Evolutionary conservation across 1,140 invertebrate species (phyloP), one percentile per base, ranked within the genome.

Genomic region (Ceratina calcarata): DNA sequence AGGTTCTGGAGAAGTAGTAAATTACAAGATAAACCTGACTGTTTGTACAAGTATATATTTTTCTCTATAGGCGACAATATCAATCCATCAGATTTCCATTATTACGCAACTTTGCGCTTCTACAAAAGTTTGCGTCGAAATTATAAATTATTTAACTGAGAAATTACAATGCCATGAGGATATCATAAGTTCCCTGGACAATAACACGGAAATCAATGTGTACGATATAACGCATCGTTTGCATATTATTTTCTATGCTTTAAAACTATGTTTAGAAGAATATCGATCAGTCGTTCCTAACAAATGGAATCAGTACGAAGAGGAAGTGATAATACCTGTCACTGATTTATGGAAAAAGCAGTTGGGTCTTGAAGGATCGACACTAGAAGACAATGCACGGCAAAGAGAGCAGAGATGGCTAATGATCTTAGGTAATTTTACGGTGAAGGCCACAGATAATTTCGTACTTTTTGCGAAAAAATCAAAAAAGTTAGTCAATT

Each of bases 261-360:
- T 86, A 60, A 76, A 55, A 15, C 24, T 81, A 3, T 49, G 57
- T 72, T 18, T 86, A 10, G 51, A 27, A 24, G 83, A 78, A 64
- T 86, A 82, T 65, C 65, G 70, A 22, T 45, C 16, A 15, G 20
- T 76, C 0, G 57, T 81, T 2, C n/a, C n/a, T 13, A 49, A 45
- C 0, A 18, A 71, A n/a, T 12, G 15, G 58, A 32, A 51, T 12
- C 4, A 58, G 66, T 37, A 53, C 32, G 15, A 3, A 8, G 57
- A 75, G 12, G 72, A 70, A 57, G 6, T 18, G 3, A 76, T 76
- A 65, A 16, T 55, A 51, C n/a, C 64, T 0, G 66, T 86, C 0
- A 7, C 22, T 3, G 74, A 83, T 75, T 71, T 81, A 45, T 86
- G 85, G 84, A 83, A 80, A 18, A 72, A 65, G 16, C 67, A 45